phyloP scores from a whole-genome alignment of 2,113 vertebrate species.

The Pelobates fuscus region DNA sequence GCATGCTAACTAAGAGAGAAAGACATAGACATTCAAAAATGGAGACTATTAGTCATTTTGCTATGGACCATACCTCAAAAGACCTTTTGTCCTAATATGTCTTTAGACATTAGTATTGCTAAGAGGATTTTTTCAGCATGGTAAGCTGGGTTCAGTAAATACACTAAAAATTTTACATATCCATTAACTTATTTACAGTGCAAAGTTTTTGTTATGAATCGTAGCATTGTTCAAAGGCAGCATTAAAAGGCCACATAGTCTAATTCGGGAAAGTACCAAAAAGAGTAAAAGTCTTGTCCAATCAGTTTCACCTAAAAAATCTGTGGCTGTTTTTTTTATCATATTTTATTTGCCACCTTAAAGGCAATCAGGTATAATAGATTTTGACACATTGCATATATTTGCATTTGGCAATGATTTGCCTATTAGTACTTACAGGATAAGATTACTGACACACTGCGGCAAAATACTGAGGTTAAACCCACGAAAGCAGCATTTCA shows the following conservation, averaged over 20 bases:
- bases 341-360: slow-evolving; percentile 27
- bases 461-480: slow-evolving; percentile 13
- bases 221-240: slow-evolving; percentile 19
- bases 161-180: background rate
- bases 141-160: background rate
- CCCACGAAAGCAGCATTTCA: slow-evolving; percentile 16
- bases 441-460: slow-evolving; percentile 16
- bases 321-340: slow-evolving; percentile 8
- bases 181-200: background rate
- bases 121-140: background rate
- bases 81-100: background rate
- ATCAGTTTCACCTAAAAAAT: slow-evolving; percentile 17
- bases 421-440: slow-evolving; percentile 32
- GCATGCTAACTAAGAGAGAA: no score
- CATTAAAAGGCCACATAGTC: slow-evolving; percentile 7
- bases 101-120: slow-evolving; percentile 1
- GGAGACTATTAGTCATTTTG: background rate
- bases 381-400: slow-evolving; percentile 43
- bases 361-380: slow-evolving; percentile 15
- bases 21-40: no score
- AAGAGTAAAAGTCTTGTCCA: background rate
- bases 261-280: slow-evolving; percentile 1
- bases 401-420: slow-evolving; percentile 37
- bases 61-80: background rate
- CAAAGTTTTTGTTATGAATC: slow-evolving; percentile 24